Conservation (phyloP, 2,888 invertebrate genomes). For the Agonopterix heracliana region DNA sequence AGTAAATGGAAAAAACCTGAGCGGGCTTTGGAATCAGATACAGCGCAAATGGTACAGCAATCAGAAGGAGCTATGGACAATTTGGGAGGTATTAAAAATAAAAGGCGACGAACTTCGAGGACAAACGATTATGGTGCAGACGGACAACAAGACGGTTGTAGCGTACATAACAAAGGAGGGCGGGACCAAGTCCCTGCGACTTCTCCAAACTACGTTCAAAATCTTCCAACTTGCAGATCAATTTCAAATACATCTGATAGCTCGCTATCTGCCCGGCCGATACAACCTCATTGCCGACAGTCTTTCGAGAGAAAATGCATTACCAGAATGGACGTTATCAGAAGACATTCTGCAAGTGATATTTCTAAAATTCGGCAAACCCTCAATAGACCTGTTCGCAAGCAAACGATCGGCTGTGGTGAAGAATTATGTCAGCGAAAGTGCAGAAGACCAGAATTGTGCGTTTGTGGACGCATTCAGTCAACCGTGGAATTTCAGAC, state of each 20-base stretch:
- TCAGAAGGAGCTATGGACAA: conserved; percentile 7
- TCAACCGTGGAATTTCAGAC: conserved; percentile 14
- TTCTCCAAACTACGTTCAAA: conserved; percentile 7
- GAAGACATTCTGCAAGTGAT: neutral
- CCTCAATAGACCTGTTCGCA: conserved; percentile 17
- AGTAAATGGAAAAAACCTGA: conserved; percentile 2
- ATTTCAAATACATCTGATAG: conserved; percentile 7
- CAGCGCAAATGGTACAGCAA: conserved; percentile 13
- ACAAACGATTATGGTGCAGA: conserved; percentile 1
- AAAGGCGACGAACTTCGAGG: neutral
- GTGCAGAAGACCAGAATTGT: conserved; percentile 5
- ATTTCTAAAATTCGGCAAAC: conserved; percentile 9
- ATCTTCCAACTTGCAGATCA: conserved; percentile 6
- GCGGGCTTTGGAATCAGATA: conserved; percentile 3
- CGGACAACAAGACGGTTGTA: conserved; percentile 13
- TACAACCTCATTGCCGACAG: conserved; percentile 17
- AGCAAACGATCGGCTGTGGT: conserved; percentile 14
- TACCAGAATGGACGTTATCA: neutral
- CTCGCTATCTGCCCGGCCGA: conserved; percentile 15
- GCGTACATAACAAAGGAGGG: conserved; percentile 19
- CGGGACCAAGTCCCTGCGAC: conserved; percentile 14
- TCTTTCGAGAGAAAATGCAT: conserved; percentile 10
- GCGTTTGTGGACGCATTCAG: conserved; percentile 16
- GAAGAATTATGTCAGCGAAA: conserved; percentile 11
- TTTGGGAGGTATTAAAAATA: neutral